A percentile compares a stretch with the other conserved stretches of the same genome.
These are phyloP conservation scores for Zosterops lateralis DNA, from an alignment of 2,113 vertebrate genomes.

Conservation along the genomic window DNA sequence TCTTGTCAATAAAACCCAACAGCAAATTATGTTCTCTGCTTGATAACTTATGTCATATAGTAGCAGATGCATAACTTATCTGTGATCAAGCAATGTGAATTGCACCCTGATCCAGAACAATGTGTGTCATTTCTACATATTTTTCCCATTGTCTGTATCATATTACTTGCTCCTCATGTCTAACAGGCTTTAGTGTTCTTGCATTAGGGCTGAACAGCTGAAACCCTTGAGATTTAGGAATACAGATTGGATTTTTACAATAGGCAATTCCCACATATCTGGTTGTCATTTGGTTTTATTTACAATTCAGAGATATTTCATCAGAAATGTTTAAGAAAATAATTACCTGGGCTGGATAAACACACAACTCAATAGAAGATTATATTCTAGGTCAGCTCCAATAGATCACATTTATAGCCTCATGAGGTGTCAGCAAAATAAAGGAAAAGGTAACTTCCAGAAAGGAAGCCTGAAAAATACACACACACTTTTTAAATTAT, in stretches of 20 bases:
- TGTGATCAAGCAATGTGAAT: background rate
- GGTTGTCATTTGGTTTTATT: slow-evolving; percentile 29
- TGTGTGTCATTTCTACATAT: background rate
- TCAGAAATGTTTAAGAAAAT: slow-evolving; percentile 42
- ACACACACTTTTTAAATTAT: background rate
- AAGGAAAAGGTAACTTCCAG: background rate
- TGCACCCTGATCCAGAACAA: background rate
- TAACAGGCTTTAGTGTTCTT: background rate
- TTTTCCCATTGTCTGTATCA: slow-evolving; percentile 3
- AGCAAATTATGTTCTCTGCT: background rate
- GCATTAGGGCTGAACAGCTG: background rate
- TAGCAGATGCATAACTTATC: background rate
- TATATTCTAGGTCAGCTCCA: slow-evolving; percentile 1
- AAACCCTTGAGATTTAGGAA: slow-evolving; percentile 1
- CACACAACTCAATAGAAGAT: background rate
- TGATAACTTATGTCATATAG: background rate
- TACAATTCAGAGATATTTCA: slow-evolving; percentile 16
- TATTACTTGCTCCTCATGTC: background rate
- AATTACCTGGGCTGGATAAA: slow-evolving; percentile 24
- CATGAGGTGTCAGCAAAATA: background rate
- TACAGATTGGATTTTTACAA: background rate
- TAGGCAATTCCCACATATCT: background rate
- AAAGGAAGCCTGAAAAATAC: background rate
- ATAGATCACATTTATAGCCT: background rate
- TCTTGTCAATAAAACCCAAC: background rate